These are phyloP conservation scores for Sciurus vulgaris DNA, from an alignment of 2,797 vertebrate genomes.

Conservation along the genomic window DNA sequence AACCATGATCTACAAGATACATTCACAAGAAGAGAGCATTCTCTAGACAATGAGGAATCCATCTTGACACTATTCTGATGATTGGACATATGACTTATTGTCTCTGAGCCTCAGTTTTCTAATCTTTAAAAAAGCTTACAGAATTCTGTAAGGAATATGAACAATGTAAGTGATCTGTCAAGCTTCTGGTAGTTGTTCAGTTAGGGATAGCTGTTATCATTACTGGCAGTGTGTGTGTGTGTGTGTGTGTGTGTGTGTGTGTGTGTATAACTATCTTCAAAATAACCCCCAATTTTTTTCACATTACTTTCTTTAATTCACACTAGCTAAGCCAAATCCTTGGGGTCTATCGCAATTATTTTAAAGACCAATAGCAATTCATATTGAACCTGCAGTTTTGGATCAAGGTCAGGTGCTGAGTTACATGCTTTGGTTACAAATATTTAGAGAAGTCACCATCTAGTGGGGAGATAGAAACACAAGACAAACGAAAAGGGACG, in stretches of 20 bases:
- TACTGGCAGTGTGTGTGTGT: not conserved
- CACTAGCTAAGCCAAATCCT: not conserved
- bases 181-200: not conserved
- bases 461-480: not conserved
- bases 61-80: not conserved
- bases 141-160: not conserved
- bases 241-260: not conserved
- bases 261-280: not conserved
- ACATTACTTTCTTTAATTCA: not conserved
- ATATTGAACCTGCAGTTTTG: not conserved
- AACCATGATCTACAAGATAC: not conserved
- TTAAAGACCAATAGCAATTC: not conserved
- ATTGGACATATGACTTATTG: not conserved
- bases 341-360: not conserved
- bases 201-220: not conserved
- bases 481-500: not conserved
- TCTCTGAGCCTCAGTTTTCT: not conserved
- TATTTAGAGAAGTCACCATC: not conserved
- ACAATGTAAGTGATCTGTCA: not conserved
- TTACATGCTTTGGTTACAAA: not conserved
- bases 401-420: not conserved
- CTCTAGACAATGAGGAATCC: not conserved
- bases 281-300: not conserved
- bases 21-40: not conserved
- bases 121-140: not conserved